Evolutionary conservation across 2,797 vertebrate genomes (phyloP).

Genomic region (Myoxocephalus aenaeus): DNA sequence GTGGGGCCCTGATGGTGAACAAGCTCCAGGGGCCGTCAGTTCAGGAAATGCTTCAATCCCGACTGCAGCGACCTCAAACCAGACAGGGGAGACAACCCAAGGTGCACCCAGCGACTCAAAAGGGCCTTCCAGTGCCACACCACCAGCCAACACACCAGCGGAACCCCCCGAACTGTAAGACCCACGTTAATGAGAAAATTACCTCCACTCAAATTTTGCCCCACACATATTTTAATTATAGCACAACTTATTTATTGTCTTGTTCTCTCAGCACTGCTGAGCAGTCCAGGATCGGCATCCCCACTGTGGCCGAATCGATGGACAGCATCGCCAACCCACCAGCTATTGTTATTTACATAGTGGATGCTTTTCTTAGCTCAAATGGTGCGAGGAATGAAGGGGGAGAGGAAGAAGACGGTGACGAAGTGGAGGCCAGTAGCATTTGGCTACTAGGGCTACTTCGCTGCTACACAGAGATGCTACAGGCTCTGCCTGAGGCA

Average conservation of each 20-base stretch:
- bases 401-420: conserved; percentile 88
- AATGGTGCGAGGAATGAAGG: conserved; percentile 83
- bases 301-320: conserved; percentile 89
- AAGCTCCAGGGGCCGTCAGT: conserved; percentile 56
- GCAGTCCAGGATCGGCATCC: conserved; percentile 93
- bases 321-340: conserved; percentile 92
- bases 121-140: conserved; percentile 74
- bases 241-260: not conserved
- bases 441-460: conserved; percentile 96
- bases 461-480: conserved; percentile 96
- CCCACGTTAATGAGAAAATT: accelerated
- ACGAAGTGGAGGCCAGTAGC: conserved; percentile 89
- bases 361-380: conserved; percentile 94
- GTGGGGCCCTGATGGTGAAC: conserved; percentile 81
- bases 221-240: not conserved
- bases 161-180: conserved; percentile 82
- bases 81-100: conserved; percentile 82
- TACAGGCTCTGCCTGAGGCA: conserved; percentile 91
- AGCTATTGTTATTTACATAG: conserved; percentile 94
- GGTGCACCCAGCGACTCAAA: conserved; percentile 83
- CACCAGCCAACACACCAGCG: conserved; percentile 71
- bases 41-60: conserved; percentile 81
- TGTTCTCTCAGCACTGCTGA: conserved; percentile 71
- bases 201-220: not conserved
- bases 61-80: conserved; percentile 76